phyloP scores from a whole-genome alignment of 2,113 vertebrate genomes.

The Elgaria multicarinata region DNA sequence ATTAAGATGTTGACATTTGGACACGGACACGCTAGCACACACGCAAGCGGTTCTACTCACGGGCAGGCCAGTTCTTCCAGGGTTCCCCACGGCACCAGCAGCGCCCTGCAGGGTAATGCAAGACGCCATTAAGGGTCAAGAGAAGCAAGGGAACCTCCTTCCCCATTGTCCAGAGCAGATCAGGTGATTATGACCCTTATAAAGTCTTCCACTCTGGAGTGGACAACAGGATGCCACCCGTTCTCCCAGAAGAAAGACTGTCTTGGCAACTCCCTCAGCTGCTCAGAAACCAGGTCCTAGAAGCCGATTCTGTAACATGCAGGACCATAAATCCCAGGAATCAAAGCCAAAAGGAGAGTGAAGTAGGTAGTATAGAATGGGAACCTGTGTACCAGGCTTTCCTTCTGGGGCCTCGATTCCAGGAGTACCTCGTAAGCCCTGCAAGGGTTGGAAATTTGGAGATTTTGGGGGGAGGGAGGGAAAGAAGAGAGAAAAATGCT shows the following conservation, averaged over 20 bases:
- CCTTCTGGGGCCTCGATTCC: conserved; percentile 78
- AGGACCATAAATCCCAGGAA: not conserved
- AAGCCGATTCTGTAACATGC: not conserved
- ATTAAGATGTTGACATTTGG: too few species aligned
- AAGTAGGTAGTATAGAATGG: conserved; percentile 64
- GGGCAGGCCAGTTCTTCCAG: conserved; percentile 74
- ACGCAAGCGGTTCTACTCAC: conserved; percentile 68
- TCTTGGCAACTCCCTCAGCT: too few species aligned
- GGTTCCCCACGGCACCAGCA: conserved; percentile 72
- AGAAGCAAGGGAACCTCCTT: not conserved
- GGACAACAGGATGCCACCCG: too few species aligned
- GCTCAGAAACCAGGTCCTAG: too few species aligned
- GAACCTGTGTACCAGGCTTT: conserved; percentile 83
- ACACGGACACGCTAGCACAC: not conserved
- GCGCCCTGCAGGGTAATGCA: conserved; percentile 74
- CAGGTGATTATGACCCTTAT: too few species aligned
- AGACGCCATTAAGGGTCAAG: not conserved
- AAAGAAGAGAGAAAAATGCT: not conserved
- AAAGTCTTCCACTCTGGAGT: too few species aligned
- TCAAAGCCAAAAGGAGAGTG: not conserved
- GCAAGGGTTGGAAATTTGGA: conserved; percentile 36
- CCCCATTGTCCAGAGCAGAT: not conserved
- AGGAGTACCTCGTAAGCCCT: conserved; percentile 82
- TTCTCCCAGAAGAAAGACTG: too few species aligned
- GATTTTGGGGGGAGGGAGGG: not conserved